Evolutionary conservation across 2,888 invertebrate species (phyloP), one percentile per base, ranked within the genome.

Genomic region (Cephalotes varians): DNA sequence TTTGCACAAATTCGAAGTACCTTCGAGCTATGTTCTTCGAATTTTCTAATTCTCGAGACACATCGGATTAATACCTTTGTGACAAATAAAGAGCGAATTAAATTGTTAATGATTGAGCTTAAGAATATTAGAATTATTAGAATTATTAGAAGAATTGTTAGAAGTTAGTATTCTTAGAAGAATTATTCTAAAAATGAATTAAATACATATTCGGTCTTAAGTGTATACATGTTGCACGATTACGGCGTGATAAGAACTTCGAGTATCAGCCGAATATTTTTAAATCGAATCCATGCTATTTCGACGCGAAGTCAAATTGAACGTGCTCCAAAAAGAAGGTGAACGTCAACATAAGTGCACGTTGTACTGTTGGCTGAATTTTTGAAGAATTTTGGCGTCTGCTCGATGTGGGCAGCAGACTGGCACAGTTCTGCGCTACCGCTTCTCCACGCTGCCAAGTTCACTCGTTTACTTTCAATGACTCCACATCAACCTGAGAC

Each of bases 351-450:
- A 84, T 87, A 89, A 85, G 87, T 69, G 85, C 88, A 82, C 72
- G 84, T 83, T 74, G 85, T 84, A 83, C 81, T 87, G 81, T 90
- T 90, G 89, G 88, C 89, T 85, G 84, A 89, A 90, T 88, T 90
- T 90, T 88, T 81, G 84, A 88, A 86, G 85, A 89, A 86, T 90
- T 82, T 90, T 90, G 88, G 90, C 88, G 54, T 65, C 56, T 34
- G 71, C 60, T 54, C 62, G 84, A 77, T 85, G 89, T 87, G 86
- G 88, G 85, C 74, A 85, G 86, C 62, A 72, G 44, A 62, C 82
- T 89, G 89, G 86, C 89, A 89, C 87, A 81, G 60, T 88, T 87
- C 85, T 81, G 69, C 60, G 81, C 76, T 58, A 74, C 72, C 65
- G 64, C 69, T 64, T 73, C 76, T 67, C 37, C 71, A 25, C 65